Evolutionary conservation across 1,140 invertebrate genomes (phyloP).

Genomic region (Lepidotrigona ventralis): DNA sequence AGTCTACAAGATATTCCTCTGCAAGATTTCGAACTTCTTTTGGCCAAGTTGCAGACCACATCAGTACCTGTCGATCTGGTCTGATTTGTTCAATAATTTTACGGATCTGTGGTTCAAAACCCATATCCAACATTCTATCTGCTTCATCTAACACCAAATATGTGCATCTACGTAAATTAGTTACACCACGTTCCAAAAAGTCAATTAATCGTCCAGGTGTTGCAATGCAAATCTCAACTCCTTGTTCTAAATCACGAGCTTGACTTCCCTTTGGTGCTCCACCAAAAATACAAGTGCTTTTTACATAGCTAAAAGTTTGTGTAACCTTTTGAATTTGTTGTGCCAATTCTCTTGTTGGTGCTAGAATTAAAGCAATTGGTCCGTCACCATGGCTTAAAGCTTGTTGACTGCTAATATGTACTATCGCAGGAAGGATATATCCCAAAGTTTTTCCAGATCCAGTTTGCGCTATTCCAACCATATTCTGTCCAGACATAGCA

Average conservation of each 20-base stretch:
- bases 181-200: conserved; percentile 94
- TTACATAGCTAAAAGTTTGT: conserved; percentile 93
- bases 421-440: conserved; percentile 91
- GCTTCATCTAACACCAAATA: conserved; percentile 99
- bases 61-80: conserved; percentile 88
- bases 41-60: conserved; percentile 99
- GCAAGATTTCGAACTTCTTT: conserved; percentile 97
- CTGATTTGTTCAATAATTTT: conserved; percentile 98
- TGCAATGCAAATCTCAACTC: conserved; percentile 94
- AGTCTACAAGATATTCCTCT: conserved; percentile 96
- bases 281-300: conserved; percentile 96
- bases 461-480: conserved; percentile 97
- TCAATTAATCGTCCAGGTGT: conserved; percentile 98
- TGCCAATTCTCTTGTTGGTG: conserved; percentile 96
- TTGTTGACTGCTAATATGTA: conserved; percentile 96
- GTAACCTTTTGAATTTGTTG: conserved; percentile 98
- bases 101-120: conserved; percentile 98
- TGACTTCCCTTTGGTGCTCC: conserved; percentile 94
- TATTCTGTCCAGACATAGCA: conserved; percentile 93
- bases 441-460: conserved; percentile 95
- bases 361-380: conserved; percentile 94
- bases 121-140: conserved; percentile 99
- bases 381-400: conserved; percentile 91
- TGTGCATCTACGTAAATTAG: conserved; percentile 93
- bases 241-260: conserved; percentile 91